These are phyloP conservation scores for Siniperca knerii DNA, from an alignment of 2,113 vertebrate genomes.

Conservation along the genomic window DNA sequence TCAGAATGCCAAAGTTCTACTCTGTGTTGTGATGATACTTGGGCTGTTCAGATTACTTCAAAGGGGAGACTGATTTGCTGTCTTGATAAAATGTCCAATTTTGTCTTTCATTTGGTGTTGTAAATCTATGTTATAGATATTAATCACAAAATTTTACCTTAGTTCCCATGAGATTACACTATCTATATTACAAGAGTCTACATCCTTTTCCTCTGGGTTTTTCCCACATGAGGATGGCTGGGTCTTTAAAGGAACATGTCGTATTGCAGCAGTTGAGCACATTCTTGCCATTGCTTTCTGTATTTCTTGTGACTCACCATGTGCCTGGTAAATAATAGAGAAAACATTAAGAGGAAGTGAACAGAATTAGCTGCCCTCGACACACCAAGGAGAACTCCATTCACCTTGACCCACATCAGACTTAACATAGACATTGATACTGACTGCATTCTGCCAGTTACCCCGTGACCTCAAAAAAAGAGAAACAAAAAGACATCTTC, in stretches of 20 bases:
- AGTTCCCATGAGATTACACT: background rate
- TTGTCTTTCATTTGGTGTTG: background rate
- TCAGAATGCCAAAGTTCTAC: background rate
- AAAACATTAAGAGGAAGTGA: background rate
- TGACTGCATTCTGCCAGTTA: conserved; percentile 1
- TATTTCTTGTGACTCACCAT: conserved; percentile 15
- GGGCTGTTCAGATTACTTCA: background rate
- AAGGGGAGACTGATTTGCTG: background rate
- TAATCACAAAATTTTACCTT: background rate
- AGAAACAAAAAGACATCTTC: conserved; percentile 41
- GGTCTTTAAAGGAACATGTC: background rate
- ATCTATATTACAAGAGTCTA: background rate
- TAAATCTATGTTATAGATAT: background rate
- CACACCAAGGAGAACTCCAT: background rate
- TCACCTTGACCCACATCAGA: conserved; percentile 22
- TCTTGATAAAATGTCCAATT: background rate
- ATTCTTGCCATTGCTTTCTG: conserved; percentile 4
- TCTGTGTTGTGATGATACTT: background rate
- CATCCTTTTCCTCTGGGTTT: conserved; percentile 42
- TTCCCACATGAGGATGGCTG: background rate
- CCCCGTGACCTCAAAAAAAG: conserved; percentile 17
- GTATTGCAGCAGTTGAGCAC: background rate
- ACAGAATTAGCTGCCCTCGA: background rate
- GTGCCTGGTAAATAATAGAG: background rate
- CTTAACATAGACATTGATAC: background rate